Evolutionary conservation across 2,797 vertebrate genomes (phyloP).

Genomic region (Anguilla megastoma): DNA sequence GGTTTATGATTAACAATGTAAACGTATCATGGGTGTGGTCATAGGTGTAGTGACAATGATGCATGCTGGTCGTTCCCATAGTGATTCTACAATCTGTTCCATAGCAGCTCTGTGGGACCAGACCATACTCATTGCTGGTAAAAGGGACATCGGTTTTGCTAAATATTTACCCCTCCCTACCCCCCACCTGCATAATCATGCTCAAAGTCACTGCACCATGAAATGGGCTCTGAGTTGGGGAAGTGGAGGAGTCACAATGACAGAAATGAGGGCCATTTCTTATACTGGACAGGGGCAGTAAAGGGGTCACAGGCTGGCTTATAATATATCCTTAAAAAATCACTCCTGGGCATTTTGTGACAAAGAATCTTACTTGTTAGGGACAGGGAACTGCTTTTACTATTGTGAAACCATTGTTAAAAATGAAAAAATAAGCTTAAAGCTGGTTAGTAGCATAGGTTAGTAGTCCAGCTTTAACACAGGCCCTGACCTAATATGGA

Average conservation of each 20-base stretch:
- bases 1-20: slow-evolving; percentile 80
- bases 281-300: slow-evolving; percentile 61
- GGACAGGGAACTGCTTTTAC: neutral
- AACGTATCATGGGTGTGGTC: slow-evolving; percentile 72
- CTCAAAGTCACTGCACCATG: slow-evolving; percentile 80
- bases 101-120: slow-evolving; percentile 74
- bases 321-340: slow-evolving; percentile 5
- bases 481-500: too few relatives aligned
- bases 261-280: slow-evolving; percentile 85
- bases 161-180: slow-evolving; percentile 79
- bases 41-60: neutral
- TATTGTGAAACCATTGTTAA: neutral
- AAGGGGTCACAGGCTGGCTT: slow-evolving; percentile 46
- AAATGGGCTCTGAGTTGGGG: slow-evolving; percentile 83
- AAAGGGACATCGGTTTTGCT: slow-evolving; percentile 92
- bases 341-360: neutral
- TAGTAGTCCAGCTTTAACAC: too few relatives aligned
- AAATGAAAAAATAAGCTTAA: neutral
- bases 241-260: slow-evolving; percentile 77
- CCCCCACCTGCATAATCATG: slow-evolving; percentile 77
- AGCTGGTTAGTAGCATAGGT: too few relatives aligned
- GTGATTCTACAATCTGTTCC: slow-evolving; percentile 84
- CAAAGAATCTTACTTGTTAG: neutral
- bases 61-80: too few relatives aligned
- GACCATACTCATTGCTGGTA: slow-evolving; percentile 76